These are phyloP conservation scores for Oxystoma pomonae DNA, from an alignment of 2,888 invertebrate genomes.

Conservation along the genomic window DNA sequence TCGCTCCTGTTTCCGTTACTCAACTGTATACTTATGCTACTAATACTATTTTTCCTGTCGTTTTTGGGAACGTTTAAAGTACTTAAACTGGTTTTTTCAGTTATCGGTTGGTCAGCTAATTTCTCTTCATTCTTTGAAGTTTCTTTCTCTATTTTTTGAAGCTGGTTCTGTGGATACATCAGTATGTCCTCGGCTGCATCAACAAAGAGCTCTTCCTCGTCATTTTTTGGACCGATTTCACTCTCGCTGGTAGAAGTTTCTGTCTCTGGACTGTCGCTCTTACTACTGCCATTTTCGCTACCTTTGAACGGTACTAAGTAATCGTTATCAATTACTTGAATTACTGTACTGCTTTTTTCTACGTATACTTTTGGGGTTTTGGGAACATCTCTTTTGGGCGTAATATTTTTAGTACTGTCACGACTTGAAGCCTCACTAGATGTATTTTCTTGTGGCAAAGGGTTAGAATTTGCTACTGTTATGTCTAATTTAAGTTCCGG, in stretches of 20 bases:
- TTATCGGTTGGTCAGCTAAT: not conserved
- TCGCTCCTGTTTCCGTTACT: not conserved
- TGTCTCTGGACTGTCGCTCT: constrained; percentile 11
- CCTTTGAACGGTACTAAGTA: constrained; percentile 23
- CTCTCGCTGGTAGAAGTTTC: constrained; percentile 15
- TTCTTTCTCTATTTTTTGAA: not conserved
- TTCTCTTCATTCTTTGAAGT: not conserved
- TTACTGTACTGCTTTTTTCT: constrained; percentile 46
- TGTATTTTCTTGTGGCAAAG: no score
- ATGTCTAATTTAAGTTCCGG: not conserved
- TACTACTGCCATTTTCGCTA: constrained; percentile 10
- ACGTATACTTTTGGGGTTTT: constrained; percentile 38
- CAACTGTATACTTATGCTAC: constrained; percentile 23
- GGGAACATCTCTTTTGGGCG: not conserved
- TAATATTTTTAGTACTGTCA: not conserved
- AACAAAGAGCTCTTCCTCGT: constrained; percentile 27
- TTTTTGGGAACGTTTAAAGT: not conserved
- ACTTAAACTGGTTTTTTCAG: not conserved
- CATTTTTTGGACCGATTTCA: constrained; percentile 16
- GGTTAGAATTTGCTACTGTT: not conserved
- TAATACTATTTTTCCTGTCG: constrained; percentile 26
- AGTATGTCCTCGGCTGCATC: constrained; percentile 32
- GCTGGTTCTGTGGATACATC: not conserved
- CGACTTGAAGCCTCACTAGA: not conserved
- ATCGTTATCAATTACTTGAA: constrained; percentile 39